Conservation (phyloP, 92 coral and sea anemone species). For the Actinostola sp. region DNA sequence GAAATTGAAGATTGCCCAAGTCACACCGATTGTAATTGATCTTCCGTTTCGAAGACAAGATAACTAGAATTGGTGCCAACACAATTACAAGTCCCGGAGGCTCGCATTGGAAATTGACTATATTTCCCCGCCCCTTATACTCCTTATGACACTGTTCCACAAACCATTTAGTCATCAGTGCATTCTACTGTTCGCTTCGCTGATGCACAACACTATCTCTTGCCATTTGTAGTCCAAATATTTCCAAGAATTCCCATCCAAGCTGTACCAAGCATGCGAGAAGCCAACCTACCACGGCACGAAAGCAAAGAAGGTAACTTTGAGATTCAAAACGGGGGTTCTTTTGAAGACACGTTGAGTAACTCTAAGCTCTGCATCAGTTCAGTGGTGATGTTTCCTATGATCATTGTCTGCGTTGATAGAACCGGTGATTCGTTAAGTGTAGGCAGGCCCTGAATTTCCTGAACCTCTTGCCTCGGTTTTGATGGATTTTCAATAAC, state of each 20-base stretch:
- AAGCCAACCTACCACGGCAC: constrained; percentile 21
- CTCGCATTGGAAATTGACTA: constrained; percentile 27
- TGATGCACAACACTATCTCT: neutral
- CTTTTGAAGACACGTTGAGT: neutral
- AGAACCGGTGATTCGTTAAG: constrained; percentile 43
- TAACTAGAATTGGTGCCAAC: constrained; percentile 20
- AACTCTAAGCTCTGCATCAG: constrained; percentile 15
- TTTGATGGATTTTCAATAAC: constrained; percentile 17
- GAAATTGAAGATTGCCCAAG: constrained; percentile 23
- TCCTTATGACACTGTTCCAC: constrained; percentile 28
- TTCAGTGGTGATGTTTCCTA: constrained; percentile 1
- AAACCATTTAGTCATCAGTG: constrained; percentile 13
- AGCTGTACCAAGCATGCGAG: constrained; percentile 12
- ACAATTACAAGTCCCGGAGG: constrained; percentile 39
- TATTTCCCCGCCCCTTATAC: constrained; percentile 36
- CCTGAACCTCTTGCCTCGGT: constrained; percentile 29
- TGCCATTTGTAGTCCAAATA: neutral
- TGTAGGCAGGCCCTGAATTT: constrained; percentile 31
- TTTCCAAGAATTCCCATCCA: neutral
- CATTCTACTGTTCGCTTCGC: neutral
- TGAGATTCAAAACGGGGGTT: neutral
- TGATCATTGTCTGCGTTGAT: constrained; percentile 22
- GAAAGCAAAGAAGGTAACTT: constrained; percentile 20
- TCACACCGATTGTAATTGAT: constrained; percentile 38
- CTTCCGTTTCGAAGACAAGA: constrained; percentile 33